Evolutionary conservation across 1,140 invertebrate genomes (phyloP).

Genomic region (Drosophila athabasca): DNA sequence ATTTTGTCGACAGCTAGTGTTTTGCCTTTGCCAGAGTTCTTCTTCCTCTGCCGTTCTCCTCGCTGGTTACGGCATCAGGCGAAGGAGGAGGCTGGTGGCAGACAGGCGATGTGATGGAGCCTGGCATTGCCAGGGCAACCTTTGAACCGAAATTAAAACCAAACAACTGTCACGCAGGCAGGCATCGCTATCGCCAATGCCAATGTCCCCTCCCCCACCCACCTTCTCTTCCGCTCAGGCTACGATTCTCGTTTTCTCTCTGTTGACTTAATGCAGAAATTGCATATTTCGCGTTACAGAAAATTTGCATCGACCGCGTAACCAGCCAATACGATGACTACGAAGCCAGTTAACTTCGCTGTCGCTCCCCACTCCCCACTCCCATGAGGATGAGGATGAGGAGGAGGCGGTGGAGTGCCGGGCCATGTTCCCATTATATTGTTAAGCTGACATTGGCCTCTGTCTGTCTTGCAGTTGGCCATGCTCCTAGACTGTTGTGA

Average conservation of each 20-base stretch:
- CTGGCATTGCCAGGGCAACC: constrained; percentile 62
- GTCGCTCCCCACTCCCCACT: background rate
- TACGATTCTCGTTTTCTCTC: background rate
- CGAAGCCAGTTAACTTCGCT: constrained; percentile 40
- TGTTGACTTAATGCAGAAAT: constrained; percentile 73
- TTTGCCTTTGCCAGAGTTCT: constrained; percentile 23
- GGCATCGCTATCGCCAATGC: constrained; percentile 18
- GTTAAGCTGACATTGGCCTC: constrained; percentile 65
- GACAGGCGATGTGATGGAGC: background rate
- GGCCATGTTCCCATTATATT: constrained; percentile 51
- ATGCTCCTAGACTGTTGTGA: constrained; percentile 4
- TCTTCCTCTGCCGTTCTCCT: constrained; percentile 14
- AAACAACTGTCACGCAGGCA: constrained; percentile 71
- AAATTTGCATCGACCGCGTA: constrained; percentile 38
- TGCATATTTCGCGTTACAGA: constrained; percentile 63
- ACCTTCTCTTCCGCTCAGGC: background rate
- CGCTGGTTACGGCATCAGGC: constrained; percentile 24
- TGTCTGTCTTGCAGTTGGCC: constrained; percentile 7
- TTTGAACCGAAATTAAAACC: constrained; percentile 79
- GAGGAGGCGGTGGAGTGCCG: constrained; percentile 4
- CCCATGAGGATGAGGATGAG: background rate
- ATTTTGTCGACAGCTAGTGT: constrained; percentile 48
- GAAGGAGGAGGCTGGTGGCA: constrained; percentile 2
- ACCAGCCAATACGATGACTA: constrained; percentile 21
- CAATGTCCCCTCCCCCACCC: constrained; percentile 24